These are phyloP conservation scores for Andrena hattorfiana DNA, from an alignment of 2,888 invertebrate species.

Conservation along the genomic window DNA sequence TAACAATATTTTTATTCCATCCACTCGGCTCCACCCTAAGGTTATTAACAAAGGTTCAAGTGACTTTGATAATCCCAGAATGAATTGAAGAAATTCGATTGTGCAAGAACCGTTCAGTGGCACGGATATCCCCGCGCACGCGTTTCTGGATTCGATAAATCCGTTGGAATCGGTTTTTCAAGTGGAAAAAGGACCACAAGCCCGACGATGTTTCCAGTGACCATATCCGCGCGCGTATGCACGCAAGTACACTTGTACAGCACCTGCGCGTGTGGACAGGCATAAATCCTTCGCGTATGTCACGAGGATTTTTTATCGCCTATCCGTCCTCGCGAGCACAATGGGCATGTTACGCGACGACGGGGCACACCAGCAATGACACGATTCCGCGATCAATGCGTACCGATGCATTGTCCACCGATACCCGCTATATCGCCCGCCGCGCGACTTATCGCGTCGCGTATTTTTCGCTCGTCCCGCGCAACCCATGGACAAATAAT, in stretches of 20 bases:
- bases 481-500: conserved; percentile 30
- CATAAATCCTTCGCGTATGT: conserved; percentile 51
- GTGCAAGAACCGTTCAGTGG: not conserved
- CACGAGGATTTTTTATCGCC: conserved; percentile 53
- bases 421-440: conserved; percentile 23
- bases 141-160: conserved; percentile 1
- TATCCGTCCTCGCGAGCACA: conserved; percentile 46
- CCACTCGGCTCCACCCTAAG: too few species aligned
- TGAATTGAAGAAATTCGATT: not conserved
- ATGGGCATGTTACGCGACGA: conserved; percentile 53
- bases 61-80: not conserved
- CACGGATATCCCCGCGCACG: not conserved
- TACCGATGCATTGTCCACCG: conserved; percentile 39
- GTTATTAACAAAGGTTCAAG: not conserved
- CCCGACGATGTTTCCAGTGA: not conserved
- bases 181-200: not conserved
- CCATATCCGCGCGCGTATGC: conserved; percentile 16
- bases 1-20: too few species aligned
- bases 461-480: not conserved
- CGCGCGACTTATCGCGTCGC: conserved; percentile 27
- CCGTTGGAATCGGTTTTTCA: not conserved
- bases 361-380: conserved; percentile 43
- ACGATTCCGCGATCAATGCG: conserved; percentile 53
- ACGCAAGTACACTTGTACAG: conserved; percentile 39
- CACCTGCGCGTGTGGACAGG: conserved; percentile 41